Evolutionary conservation across 2,113 vertebrate genomes (phyloP), one percentile per base, ranked within the genome.

Genomic region (Xiphorhynchus elegans): DNA sequence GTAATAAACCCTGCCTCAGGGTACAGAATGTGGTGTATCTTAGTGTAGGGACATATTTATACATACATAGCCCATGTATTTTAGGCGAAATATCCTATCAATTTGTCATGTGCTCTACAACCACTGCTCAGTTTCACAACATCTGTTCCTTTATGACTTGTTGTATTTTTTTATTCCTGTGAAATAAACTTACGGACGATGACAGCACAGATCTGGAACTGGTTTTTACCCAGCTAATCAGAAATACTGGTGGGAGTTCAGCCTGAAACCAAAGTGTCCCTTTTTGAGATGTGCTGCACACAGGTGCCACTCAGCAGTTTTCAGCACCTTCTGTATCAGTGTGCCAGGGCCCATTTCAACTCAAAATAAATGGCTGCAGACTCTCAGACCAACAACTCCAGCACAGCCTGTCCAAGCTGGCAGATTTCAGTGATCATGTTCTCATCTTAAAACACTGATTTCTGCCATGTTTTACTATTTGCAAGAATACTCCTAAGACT

Each of bases 81-180:
- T 12, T 1, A 62, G 31, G 29, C 1, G 42, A 49, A 77, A 73
- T 59, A 28, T 26, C 31, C 62, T 24, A 25, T 31, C 10, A 16
- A 31, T 28, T 75, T 3, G 5, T 29, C 18, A 14, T 0, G 0
- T 63, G 50, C 47, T 73, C 73, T 47, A 5, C 21, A 50, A 25
- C 17, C 37, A 19, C 2, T 13, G 50, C 31, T 89, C 42, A 7
- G 11, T 73, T 83, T 14, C 72, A 33, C 47, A 44, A 7, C 53
- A 52, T 21, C 46, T 8, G 1, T 20, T 85, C 47, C 66, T 52
- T 73, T 67, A 26, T 3, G 4, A 63, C 26, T 35, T 11, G 10
- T 5, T 62, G 44, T 7, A 13, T 33, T 46, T 70, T 68, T 63
- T 76, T 8, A 49, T 9, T 53, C 29, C 35, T 5, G 1, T 29